These are phyloP conservation scores for Esperia sulphurella DNA, from an alignment of 2,888 invertebrate genomes.

Conservation along the genomic window DNA sequence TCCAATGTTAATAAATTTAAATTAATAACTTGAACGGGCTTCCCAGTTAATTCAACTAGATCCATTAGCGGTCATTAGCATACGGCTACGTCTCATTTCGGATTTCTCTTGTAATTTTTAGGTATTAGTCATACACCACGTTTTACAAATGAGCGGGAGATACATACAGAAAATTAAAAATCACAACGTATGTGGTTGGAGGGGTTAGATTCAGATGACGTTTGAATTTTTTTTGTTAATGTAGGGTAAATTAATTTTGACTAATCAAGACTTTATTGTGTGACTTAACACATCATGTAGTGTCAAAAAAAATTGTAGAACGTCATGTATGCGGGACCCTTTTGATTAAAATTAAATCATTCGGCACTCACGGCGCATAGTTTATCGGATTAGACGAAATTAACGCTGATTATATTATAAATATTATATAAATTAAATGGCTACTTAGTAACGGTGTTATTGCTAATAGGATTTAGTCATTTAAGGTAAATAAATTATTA, in stretches of 20 bases:
- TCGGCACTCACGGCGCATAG: slow-evolving; percentile 31
- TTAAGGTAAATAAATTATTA: slow-evolving; percentile 14
- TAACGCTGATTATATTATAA: slow-evolving; percentile 50
- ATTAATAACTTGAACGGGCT: slow-evolving; percentile 26
- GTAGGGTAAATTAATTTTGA: no score
- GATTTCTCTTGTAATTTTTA: slow-evolving; percentile 46
- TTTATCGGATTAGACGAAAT: slow-evolving; percentile 55
- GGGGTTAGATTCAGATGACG: no score
- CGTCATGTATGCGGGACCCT: background rate
- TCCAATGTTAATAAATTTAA: background rate
- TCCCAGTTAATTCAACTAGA: slow-evolving; percentile 42
- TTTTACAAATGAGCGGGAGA: no score
- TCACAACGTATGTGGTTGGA: no score
- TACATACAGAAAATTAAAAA: no score
- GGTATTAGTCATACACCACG: background rate
- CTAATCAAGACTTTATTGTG: no score
- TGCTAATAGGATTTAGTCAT: slow-evolving; percentile 25
- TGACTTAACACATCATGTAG: no score
- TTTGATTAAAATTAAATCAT: slow-evolving; percentile 36
- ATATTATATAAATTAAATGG: slow-evolving; percentile 29
- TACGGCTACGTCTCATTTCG: slow-evolving; percentile 49
- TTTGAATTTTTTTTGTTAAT: no score
- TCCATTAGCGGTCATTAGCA: slow-evolving; percentile 55
- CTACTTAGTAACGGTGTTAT: slow-evolving; percentile 39
- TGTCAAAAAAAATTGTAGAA: background rate